These are phyloP conservation scores for Polydesmus complanatus DNA, from an alignment of 2,888 invertebrate genomes.

Conservation along the genomic window DNA sequence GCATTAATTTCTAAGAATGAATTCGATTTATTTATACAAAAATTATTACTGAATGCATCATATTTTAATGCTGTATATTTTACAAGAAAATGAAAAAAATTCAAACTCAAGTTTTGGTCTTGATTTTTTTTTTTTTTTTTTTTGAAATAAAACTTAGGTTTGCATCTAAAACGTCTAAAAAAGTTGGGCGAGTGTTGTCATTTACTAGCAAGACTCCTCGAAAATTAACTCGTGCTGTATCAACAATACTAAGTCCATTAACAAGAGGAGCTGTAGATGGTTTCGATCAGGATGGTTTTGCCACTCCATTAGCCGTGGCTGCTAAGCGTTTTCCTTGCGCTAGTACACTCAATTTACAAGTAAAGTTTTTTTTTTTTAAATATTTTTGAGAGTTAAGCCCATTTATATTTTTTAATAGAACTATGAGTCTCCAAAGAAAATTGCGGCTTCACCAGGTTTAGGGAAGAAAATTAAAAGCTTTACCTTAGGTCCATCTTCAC, in stretches of 20 bases:
- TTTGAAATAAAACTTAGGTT: constrained; percentile 24
- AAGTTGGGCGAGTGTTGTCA: constrained; percentile 86
- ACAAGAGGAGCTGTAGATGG: constrained; percentile 14
- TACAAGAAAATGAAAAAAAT: background rate
- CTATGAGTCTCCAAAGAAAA: constrained; percentile 14
- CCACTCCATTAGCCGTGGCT: constrained; percentile 12
- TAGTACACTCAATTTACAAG: constrained; percentile 14
- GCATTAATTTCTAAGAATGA: background rate
- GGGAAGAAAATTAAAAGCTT: constrained; percentile 20
- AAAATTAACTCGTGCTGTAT: constrained; percentile 82
- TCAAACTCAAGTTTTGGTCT: background rate
- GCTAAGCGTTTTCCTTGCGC: constrained; percentile 13
- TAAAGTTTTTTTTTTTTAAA: background rate
- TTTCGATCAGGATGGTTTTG: background rate
- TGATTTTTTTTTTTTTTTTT: constrained; percentile 20
- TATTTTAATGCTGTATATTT: background rate
- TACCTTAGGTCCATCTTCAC: constrained; percentile 19
- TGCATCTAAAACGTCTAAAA: constrained; percentile 22
- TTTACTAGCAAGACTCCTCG: constrained; percentile 83
- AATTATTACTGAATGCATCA: background rate
- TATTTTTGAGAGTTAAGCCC: too few species aligned
- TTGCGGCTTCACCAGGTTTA: constrained; percentile 16
- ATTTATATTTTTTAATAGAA: constrained; percentile 16
- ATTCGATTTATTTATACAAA: background rate
- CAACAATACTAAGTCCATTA: constrained; percentile 75